A percentile compares a stretch with the other conserved stretches of the same genome.
phyloP scores from a whole-genome alignment of 2,113 vertebrate species.

The Silurus glanis region DNA sequence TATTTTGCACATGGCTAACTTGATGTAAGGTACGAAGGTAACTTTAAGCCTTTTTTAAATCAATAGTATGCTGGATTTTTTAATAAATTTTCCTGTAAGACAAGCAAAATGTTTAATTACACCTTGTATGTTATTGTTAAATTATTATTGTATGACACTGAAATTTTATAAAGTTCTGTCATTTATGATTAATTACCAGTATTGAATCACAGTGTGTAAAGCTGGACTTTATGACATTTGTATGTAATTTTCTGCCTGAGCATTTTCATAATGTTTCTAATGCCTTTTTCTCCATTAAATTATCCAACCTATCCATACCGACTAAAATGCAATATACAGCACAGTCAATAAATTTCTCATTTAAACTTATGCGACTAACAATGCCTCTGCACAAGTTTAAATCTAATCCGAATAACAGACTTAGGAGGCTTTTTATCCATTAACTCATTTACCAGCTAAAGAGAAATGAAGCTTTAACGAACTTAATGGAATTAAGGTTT shows the following conservation, averaged over 20 bases:
- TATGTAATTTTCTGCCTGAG: neutral
- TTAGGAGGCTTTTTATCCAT: constrained; percentile 8
- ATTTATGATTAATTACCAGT: neutral
- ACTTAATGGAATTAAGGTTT: constrained; percentile 42
- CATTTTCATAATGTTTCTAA: neutral
- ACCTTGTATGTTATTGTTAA: neutral
- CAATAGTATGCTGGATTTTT: neutral
- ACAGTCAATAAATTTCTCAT: neutral
- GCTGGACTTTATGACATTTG: neutral
- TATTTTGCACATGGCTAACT: neutral
- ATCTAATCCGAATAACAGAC: constrained; percentile 28
- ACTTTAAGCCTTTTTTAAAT: neutral
- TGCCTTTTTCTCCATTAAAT: neutral
- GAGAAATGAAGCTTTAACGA: constrained; percentile 19
- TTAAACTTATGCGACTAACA: neutral
- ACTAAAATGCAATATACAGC: neutral
- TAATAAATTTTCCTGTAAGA: neutral
- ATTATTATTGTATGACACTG: neutral
- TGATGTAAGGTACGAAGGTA: neutral
- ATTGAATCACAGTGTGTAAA: neutral
- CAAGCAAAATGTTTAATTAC: neutral
- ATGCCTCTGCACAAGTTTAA: constrained; percentile 11
- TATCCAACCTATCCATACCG: neutral
- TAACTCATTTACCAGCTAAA: constrained; percentile 23
- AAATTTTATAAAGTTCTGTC: neutral